Evolutionary conservation across 1,140 invertebrate species (phyloP).

Genomic region (Lepidurus packardi): DNA sequence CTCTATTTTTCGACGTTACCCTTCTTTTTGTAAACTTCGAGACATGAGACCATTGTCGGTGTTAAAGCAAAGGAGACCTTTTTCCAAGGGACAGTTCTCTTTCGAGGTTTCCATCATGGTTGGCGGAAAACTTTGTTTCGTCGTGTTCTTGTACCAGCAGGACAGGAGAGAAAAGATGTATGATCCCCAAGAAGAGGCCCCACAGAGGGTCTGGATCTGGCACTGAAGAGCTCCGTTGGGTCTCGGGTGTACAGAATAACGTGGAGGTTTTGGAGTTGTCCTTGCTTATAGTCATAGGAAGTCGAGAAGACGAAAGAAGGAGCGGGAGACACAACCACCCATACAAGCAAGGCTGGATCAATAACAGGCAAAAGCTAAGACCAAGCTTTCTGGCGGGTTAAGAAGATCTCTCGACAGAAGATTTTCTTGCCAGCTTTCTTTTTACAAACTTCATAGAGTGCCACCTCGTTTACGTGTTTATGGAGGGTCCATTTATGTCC

Average conservation of each 20-base stretch:
- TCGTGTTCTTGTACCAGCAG: background rate
- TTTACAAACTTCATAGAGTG: no score
- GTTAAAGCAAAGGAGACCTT: no score
- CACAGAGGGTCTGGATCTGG: background rate
- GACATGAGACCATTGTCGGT: no score
- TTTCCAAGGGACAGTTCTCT: no score
- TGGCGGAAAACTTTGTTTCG: background rate
- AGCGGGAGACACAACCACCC: constrained; percentile 2
- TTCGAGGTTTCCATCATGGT: no score
- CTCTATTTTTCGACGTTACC: no score
- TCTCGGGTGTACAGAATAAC: background rate
- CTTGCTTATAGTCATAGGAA: background rate
- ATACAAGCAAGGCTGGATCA: background rate
- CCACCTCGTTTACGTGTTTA: no score
- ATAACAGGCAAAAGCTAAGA: background rate
- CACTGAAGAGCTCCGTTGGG: background rate
- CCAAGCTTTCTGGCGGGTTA: background rate
- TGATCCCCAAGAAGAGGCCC: no score
- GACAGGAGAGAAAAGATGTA: no score
- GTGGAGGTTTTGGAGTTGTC: background rate
- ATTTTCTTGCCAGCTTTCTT: no score
- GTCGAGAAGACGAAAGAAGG: background rate
- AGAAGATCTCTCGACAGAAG: background rate
- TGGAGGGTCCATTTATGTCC: no score
- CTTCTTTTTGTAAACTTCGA: no score